A percentile compares a stretch with the other conserved stretches of the same genome.
These are phyloP conservation scores for Peromyscus leucopus DNA, from an alignment of 2,113 vertebrate species.

Conservation along the genomic window DNA sequence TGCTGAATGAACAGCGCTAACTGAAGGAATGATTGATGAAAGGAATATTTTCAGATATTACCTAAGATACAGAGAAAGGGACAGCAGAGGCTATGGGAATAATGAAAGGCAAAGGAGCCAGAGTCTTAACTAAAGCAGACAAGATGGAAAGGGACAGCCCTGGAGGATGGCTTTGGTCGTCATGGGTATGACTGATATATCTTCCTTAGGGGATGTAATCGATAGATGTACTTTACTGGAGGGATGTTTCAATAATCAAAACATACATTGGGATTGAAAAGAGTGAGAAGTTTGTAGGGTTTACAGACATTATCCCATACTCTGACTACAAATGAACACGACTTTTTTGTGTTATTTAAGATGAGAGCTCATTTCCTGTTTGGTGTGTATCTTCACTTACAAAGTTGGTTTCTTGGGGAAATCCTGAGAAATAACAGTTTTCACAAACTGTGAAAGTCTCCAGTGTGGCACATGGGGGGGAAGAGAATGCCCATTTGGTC, in stretches of 20 bases:
- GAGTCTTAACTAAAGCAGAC: neutral
- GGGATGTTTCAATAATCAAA: slow-evolving; percentile 47
- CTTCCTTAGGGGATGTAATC: neutral
- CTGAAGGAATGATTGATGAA: slow-evolving; percentile 64
- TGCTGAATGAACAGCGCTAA: slow-evolving; percentile 65
- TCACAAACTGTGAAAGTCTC: neutral
- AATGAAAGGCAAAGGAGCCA: slow-evolving; percentile 14
- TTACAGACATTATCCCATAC: neutral
- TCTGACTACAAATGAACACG: slow-evolving; percentile 10
- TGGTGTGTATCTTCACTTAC: neutral
- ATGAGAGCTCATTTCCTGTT: slow-evolving; percentile 9
- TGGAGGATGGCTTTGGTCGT: neutral
- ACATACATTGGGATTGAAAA: neutral
- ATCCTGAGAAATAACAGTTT: neutral
- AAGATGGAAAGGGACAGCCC: neutral
- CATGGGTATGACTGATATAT: neutral
- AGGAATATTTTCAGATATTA: slow-evolving; percentile 44
- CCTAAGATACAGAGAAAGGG: slow-evolving; percentile 48
- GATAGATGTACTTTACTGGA: neutral
- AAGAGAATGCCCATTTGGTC: neutral
- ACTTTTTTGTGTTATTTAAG: neutral
- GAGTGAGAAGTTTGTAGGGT: neutral
- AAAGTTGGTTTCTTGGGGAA: neutral
- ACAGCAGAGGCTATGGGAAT: slow-evolving; percentile 4
- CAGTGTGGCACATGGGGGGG: neutral